phyloP scores from a whole-genome alignment of 2,113 vertebrate species.

The Zapus hudsonius region DNA sequence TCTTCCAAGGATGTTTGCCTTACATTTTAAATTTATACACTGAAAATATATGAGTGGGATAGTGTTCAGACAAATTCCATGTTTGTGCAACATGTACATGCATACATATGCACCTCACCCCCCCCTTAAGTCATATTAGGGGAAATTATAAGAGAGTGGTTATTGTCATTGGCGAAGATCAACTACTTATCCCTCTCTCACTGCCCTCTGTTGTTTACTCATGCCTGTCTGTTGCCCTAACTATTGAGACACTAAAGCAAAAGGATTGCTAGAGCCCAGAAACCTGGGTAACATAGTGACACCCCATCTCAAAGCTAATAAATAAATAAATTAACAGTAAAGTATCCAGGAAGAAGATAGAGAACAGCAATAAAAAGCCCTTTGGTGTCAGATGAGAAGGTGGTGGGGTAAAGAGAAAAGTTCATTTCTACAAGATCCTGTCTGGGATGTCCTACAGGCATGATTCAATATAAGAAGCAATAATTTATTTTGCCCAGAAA shows the following conservation, averaged over 20 bases:
- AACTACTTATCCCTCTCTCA: neutral
- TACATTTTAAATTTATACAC: neutral
- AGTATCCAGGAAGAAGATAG: neutral
- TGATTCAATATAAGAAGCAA: neutral
- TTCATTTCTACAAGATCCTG: neutral
- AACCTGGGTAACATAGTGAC: neutral
- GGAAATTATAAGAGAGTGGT: neutral
- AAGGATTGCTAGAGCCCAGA: neutral
- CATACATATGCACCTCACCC: too few species aligned
- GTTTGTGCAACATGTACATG: neutral
- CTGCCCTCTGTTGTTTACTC: neutral
- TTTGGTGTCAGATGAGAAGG: neutral
- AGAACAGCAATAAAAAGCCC: neutral
- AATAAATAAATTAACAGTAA: neutral
- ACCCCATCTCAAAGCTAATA: neutral
- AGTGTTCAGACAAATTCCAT: neutral
- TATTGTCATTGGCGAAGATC: neutral
- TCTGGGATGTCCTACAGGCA: neutral
- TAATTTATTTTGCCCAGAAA: neutral
- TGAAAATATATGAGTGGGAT: neutral
- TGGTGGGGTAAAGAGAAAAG: neutral
- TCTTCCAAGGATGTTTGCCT: neutral
- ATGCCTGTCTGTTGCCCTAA: neutral
- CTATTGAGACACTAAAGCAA: neutral
- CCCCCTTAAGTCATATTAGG: neutral